Conservation (phyloP, 1,140 invertebrate species). For the Sinella curviseta region DNA sequence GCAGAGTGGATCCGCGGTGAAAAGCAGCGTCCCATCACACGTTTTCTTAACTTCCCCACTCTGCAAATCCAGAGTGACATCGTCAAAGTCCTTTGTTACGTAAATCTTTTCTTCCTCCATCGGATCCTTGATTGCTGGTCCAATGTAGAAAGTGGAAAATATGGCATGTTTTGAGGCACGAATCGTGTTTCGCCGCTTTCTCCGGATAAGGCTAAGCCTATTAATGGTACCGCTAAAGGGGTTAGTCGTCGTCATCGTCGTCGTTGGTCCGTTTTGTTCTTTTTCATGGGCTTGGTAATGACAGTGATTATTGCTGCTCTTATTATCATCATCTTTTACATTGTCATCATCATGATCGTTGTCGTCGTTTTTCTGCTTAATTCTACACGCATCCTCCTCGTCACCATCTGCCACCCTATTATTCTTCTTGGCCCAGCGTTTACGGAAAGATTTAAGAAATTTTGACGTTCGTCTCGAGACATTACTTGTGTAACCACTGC, state of each 20-base stretch:
- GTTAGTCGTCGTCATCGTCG: not conserved
- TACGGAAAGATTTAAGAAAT: not conserved
- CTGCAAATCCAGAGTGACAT: constrained; percentile 44
- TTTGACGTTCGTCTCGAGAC: not conserved
- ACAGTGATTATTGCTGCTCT: not conserved
- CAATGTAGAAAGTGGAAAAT: constrained; percentile 11
- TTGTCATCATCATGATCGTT: not conserved
- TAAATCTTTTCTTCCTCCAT: constrained; percentile 19
- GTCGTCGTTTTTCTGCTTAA: not conserved
- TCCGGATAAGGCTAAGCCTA: not conserved
- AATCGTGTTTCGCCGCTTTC: not conserved
- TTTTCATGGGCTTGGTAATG: not conserved
- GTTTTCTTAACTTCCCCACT: constrained; percentile 44
- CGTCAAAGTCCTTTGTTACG: constrained; percentile 39
- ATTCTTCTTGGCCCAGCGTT: not conserved
- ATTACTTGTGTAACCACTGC: constrained; percentile 11
- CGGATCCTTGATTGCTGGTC: not conserved
- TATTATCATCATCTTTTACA: not conserved
- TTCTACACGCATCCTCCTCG: not conserved
- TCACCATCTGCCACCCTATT: not conserved
- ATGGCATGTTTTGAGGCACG: not conserved
- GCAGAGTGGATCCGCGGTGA: constrained; percentile 1
- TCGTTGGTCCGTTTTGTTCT: not conserved
- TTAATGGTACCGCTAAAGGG: not conserved
- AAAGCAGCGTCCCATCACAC: constrained; percentile 43